Evolutionary conservation across 2,888 invertebrate genomes (phyloP), one percentile per base, ranked within the genome.

Genomic region (Scaptomyza parva): DNA sequence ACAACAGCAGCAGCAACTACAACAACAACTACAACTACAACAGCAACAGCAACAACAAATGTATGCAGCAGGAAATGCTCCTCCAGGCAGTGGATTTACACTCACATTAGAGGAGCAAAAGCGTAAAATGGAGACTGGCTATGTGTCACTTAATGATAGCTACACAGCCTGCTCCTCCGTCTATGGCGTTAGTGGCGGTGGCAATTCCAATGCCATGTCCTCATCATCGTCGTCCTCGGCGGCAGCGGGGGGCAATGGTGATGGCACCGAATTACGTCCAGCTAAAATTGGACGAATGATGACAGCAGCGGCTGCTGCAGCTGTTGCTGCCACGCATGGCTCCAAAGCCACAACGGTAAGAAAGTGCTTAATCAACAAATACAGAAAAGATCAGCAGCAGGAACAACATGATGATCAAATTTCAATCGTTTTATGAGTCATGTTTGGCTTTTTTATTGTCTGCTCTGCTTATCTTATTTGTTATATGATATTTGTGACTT

Each of bases 91-190:
- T 1, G 62, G 54, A 1, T 79, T 60, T 17, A 63, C 43, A 0
- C 44, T 62, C 18, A 54, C 51, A 0, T 20, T 57, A 33, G 80
- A 75, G 44, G 80, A 77, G 24, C 70, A 66, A 44, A 67, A 76
- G 63, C 76, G 76, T 33, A 91, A 78, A 91, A 90, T 85, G 86
- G 91, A 78, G 89, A 35, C 78, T 7, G 74, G 86, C 6, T 82
- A 78, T 37, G 73, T 82, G 1, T 87, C 88, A 63, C 85, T 90
- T 11, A 89, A 86, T 62, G 89, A 86, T 61, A 81, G 64, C 48
- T 84, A 75, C 33, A 68, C 75, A 11, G 73, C 83, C 28, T 82
- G 82, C 33, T 87, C 82, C 2, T 88, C 82, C 5, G 86, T 88
- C 6, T 88, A 69, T 50, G 78, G 79, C 18, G 69, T 65, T 47